Evolutionary conservation across 2,888 invertebrate genomes (phyloP).

Genomic region (Oscheius sp.): DNA sequence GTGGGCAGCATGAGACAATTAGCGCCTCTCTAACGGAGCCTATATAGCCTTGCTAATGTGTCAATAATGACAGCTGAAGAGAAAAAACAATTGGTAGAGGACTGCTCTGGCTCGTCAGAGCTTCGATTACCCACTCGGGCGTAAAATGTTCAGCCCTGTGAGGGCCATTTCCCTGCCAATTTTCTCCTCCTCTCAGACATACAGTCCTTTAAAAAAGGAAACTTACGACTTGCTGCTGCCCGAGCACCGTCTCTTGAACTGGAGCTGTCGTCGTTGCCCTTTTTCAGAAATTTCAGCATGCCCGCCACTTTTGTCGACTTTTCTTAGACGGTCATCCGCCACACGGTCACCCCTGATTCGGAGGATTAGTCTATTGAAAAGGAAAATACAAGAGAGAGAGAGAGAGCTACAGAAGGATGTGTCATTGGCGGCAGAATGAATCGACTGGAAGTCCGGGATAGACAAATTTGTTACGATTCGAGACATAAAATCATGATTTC

Average conservation of each 20-base stretch:
- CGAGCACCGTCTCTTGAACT: conserved; percentile 29
- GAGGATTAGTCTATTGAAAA: background rate
- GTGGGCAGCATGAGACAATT: no score
- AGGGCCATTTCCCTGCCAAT: no score
- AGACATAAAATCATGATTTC: no score
- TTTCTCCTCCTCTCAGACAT: background rate
- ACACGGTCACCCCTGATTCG: background rate
- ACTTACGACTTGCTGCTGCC: conserved; percentile 38
- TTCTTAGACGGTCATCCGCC: conserved; percentile 23
- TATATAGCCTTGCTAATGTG: no score
- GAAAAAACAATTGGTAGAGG: no score
- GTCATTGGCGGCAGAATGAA: background rate
- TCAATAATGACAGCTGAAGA: no score
- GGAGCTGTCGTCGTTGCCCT: conserved; percentile 38
- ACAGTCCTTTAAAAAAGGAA: conserved; percentile 15
- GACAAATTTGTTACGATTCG: no score
- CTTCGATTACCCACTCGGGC: conserved; percentile 27
- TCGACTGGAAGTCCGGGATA: background rate
- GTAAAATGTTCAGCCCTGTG: conserved; percentile 8
- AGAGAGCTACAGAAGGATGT: background rate
- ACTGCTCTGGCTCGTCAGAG: background rate
- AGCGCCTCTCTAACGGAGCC: no score
- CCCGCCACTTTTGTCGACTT: background rate
- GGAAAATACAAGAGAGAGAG: background rate
- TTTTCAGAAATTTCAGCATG: conserved; percentile 39